Evolutionary conservation across 2,113 vertebrate genomes (phyloP), one percentile per base, ranked within the genome.

Genomic region (Reinhardtius hippoglossoides): DNA sequence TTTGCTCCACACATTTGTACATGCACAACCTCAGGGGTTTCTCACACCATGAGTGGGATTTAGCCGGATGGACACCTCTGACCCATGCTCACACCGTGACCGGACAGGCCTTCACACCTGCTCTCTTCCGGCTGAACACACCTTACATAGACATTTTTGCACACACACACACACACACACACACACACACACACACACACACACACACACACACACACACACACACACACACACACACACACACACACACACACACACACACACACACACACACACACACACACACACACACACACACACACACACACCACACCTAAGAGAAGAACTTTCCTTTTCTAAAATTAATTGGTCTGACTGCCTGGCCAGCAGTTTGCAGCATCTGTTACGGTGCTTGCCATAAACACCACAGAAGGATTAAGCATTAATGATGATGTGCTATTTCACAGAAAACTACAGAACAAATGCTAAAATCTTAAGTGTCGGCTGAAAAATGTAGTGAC

Each of bases 91-190:
- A 58, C 66, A 40, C 50, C 23, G 1, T 63, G 71, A 83, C 74
- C 81, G 46, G 75, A 67, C 73, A 77, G 65, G 68, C 20, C 57
- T 61, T 40, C 48, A 44, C 31, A 87, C 74, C 78, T 74, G 79
- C 68, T 67, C 21, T 59, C 37, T 44, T 50, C 62, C 1, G 35
- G 55, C 46, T 52, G 23, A 70, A 76, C 26, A 74, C 61, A 62
- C 60, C 59, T 67, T 50, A 1, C 42, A 44, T 48, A n/a, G 27
- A 69, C 35, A 56, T 55, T n/a, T 21, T 31, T 7, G 2, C 24
- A 1, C 31, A 31, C 27, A 31, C 27, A 31, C 27, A 6, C 27
- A 0, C 27, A 31, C 1, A 1, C 31, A 7, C 31, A 5, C 27
- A 5, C 27, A 5, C 27, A 23, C 23, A 23, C 23, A 23, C 23